Base-by-base conservation (phyloP, 2,888 invertebrate genomes). In the Yponomeuta malinellus region DNA sequence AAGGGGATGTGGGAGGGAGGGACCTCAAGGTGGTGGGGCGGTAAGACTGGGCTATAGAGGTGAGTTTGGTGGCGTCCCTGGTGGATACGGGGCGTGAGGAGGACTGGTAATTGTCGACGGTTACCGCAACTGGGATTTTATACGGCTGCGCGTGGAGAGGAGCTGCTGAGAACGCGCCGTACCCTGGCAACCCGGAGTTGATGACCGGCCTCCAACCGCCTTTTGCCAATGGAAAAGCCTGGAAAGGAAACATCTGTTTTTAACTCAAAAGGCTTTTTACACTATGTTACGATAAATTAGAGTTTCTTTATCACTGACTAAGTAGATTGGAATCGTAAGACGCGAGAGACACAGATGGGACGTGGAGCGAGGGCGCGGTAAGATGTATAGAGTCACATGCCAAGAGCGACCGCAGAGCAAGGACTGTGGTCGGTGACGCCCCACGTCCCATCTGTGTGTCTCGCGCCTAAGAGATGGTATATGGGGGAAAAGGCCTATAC, bases 131-230 rank as follows among this genome's bases (percentile, higher is more conserved):
- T 1, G 88, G 88, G 68, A 88, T 80, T 75, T 89, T 90, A 79
- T 92, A 90, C 3, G 84, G 71, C 4, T 75, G 86, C 9, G 88
- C 81, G 75, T 90, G 90, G 0, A 90, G 79, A 0, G 88, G 87
- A 12, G 87, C 82, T 10, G 83, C 85, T 70, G 84, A 85, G 72
- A 80, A 85, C 3, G 87, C 80, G 59, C 84, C 85, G 76, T 90
- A 92, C 1, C 88, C 72, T 0, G 88, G 79, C 1, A 90, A 88
- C 33, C 85, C 78, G 4, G 90, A 86, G 3, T 93, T 93, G 23
- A 94, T 79, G 33, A 94, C 94, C 63, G 94, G 94, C 74, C 94
- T 85, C 94, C 94, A 94, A 66, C 94, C 94, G 76, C 94, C 93
- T 78, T 94, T 93, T 68, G 93, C 90, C 77, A 92, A 83, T 74